Conservation (phyloP, 2,113 vertebrate species). For the Zosterops hypoxanthus region DNA sequence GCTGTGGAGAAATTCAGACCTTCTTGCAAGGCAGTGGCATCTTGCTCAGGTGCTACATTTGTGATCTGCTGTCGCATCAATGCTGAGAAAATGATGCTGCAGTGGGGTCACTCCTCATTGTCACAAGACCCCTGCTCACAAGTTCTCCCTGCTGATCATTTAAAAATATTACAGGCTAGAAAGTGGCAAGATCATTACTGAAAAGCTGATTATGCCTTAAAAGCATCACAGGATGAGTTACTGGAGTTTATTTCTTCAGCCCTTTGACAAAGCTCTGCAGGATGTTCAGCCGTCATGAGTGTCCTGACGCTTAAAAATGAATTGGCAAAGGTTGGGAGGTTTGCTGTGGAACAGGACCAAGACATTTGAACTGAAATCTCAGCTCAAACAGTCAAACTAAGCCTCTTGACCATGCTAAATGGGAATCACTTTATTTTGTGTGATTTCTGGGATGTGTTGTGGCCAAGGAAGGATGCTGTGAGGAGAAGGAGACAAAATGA, state of each 20-base stretch:
- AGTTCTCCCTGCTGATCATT: not conserved
- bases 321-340: not conserved
- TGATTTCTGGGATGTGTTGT: not conserved
- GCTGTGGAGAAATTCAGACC: not conserved
- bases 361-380: not conserved
- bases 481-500: not conserved
- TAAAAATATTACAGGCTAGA: not conserved
- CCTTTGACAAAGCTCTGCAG: not conserved
- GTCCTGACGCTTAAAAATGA: not conserved
- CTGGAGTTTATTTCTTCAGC: not conserved
- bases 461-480: not conserved
- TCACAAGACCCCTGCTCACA: not conserved
- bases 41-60: not conserved
- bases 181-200: not conserved
- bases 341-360: not conserved
- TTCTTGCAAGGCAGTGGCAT: not conserved
- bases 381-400: not conserved
- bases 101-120: fast-evolving
- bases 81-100: not conserved
- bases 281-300: fast-evolving
- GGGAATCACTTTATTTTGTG: not conserved
- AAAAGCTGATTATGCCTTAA: not conserved
- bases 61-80: fast-evolving
- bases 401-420: not conserved
- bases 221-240: not conserved